Evolutionary conservation across 2,797 vertebrate species (phyloP).

Genomic region (Cetoscarus ocellatus): DNA sequence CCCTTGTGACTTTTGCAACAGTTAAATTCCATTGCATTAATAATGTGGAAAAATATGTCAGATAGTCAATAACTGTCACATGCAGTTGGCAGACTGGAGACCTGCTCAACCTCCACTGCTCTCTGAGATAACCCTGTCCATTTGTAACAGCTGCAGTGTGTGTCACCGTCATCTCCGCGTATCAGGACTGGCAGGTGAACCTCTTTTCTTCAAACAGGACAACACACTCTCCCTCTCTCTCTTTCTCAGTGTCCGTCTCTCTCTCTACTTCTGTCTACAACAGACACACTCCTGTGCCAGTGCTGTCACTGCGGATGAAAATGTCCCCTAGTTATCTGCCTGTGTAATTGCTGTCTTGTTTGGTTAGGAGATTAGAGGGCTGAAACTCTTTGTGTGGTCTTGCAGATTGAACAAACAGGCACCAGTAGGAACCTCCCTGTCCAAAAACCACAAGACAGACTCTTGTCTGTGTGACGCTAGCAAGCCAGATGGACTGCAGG

Average conservation of each 20-base stretch:
- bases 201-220: slow-evolving; percentile 71
- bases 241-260: slow-evolving; percentile 18
- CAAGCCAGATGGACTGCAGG: slow-evolving; percentile 73
- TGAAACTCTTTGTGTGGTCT: slow-evolving; percentile 88
- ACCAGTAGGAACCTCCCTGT: slow-evolving; percentile 68
- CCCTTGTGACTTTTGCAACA: neutral
- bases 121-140: slow-evolving; percentile 65
- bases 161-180: slow-evolving; percentile 55
- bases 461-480: slow-evolving; percentile 60
- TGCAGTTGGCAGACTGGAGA: slow-evolving; percentile 59
- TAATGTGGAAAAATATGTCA: slow-evolving; percentile 47
- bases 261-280: slow-evolving; percentile 68
- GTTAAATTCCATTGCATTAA: slow-evolving; percentile 46
- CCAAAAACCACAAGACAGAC: slow-evolving; percentile 75
- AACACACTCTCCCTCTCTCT: slow-evolving; percentile 53
- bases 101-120: slow-evolving; percentile 41
- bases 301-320: slow-evolving; percentile 85
- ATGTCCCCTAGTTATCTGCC: slow-evolving; percentile 86
- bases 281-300: slow-evolving; percentile 78
- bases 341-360: slow-evolving; percentile 90
- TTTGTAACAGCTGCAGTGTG: slow-evolving; percentile 61
- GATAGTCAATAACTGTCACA: slow-evolving; percentile 53
- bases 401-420: slow-evolving; percentile 87
- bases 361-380: slow-evolving; percentile 88
- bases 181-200: slow-evolving; percentile 73